A percentile compares a stretch with the other conserved stretches of the same genome.
Conservation (phyloP, 2,888 invertebrate genomes). For the Heteromurus nitidus region DNA sequence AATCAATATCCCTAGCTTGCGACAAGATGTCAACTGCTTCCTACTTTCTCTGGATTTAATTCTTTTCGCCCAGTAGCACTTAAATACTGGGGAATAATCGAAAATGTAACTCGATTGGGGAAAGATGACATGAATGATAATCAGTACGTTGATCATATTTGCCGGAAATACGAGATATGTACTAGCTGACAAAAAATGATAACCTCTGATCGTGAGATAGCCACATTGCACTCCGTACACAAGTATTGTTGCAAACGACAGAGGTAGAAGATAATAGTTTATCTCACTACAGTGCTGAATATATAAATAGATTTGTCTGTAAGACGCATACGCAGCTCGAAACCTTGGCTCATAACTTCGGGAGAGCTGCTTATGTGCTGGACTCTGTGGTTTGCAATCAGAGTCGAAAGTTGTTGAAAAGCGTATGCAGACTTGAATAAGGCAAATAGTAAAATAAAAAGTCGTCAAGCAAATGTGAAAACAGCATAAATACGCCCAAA, state of each 20-base stretch:
- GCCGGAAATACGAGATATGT: conserved; percentile 6
- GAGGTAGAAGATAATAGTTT: background rate
- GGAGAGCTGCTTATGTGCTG: too few relatives aligned
- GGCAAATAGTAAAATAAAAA: background rate
- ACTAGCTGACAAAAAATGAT: background rate
- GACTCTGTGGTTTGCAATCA: too few relatives aligned
- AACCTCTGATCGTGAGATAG: conserved; percentile 1
- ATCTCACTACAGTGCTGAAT: background rate
- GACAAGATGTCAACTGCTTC: background rate
- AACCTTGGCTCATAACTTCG: too few relatives aligned
- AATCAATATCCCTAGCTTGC: background rate
- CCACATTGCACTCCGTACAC: conserved; percentile 20
- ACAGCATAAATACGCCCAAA: conserved; percentile 16
- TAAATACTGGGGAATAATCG: conserved; percentile 7
- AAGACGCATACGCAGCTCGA: background rate
- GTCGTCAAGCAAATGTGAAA: background rate
- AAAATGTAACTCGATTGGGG: background rate
- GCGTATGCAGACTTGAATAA: background rate
- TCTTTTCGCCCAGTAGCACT: conserved; percentile 3
- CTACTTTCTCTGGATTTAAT: background rate
- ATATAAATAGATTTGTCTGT: background rate
- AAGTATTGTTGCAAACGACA: background rate
- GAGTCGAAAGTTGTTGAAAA: background rate
- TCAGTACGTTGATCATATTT: background rate
- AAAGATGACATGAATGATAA: conserved; percentile 5